phyloP scores from a whole-genome alignment of 2,113 vertebrate species.

The Anguilla japonica region DNA sequence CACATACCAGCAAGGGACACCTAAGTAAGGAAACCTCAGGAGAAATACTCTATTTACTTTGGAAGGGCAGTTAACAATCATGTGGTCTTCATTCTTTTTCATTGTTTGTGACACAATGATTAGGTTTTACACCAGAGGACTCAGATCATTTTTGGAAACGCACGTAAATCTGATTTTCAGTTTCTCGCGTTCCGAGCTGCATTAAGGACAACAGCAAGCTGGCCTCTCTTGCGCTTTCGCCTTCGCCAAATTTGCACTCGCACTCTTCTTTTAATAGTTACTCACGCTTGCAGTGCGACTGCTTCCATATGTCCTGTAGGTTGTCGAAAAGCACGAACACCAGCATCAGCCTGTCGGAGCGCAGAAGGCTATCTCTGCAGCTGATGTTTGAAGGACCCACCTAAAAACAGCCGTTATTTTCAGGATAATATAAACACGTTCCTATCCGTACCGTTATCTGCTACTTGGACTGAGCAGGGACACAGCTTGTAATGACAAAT shows the following conservation, averaged over 20 bases:
- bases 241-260: neutral
- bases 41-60: too few species aligned
- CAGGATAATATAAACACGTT: neutral
- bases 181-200: neutral
- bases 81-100: too few species aligned
- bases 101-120: too few species aligned
- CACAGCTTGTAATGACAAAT: too few species aligned
- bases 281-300: constrained; percentile 80
- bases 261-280: constrained; percentile 20
- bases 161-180: neutral
- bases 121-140: neutral
- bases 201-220: neutral
- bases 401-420: constrained; percentile 60
- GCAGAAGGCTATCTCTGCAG: constrained; percentile 84
- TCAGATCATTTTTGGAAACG: neutral
- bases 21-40: neutral
- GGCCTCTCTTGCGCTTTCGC: too few species aligned
- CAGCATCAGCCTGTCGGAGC: constrained; percentile 83
- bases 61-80: too few species aligned
- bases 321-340: constrained; percentile 72
- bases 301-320: constrained; percentile 74
- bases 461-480: too few species aligned
- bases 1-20: neutral
- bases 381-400: constrained; percentile 72
- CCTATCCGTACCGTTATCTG: too few species aligned